These are phyloP conservation scores for Sebastes taczanowskii DNA, from an alignment of 2,797 vertebrate genomes.

Conservation along the genomic window DNA sequence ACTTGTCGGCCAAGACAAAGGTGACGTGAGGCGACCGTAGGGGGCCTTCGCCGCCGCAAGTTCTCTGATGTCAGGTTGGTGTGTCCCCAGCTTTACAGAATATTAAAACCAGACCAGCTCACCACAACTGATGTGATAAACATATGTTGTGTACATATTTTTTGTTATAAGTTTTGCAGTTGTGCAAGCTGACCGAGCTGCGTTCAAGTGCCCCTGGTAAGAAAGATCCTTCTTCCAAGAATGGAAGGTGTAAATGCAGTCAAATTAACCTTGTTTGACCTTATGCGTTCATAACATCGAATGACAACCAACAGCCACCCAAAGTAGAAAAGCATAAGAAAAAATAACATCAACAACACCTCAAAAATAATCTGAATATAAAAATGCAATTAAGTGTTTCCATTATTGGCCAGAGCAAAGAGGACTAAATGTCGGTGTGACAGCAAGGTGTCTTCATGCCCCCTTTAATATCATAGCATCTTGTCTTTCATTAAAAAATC, in stretches of 20 bases:
- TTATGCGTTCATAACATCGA: background rate
- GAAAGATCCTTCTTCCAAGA: background rate
- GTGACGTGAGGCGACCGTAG: too few species aligned
- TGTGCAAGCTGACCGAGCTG: background rate
- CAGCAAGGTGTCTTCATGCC: background rate
- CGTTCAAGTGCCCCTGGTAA: background rate
- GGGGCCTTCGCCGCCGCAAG: rapidly evolving
- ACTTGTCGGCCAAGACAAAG: too few species aligned
- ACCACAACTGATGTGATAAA: background rate
- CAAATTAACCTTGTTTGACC: background rate
- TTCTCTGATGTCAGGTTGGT: background rate
- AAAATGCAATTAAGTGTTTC: background rate
- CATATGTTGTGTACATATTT: background rate
- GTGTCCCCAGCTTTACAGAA: too few species aligned
- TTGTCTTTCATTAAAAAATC: background rate
- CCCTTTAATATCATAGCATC: too few species aligned
- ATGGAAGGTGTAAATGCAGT: background rate
- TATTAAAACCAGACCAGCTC: background rate
- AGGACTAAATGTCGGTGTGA: background rate
- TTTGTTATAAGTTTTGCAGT: background rate
- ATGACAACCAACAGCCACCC: background rate
- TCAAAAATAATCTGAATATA: background rate
- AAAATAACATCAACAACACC: background rate
- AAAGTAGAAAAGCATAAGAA: background rate
- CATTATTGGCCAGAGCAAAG: background rate